phyloP scores from a whole-genome alignment of 2,888 invertebrate genomes.

The Apotomis betuletana region DNA sequence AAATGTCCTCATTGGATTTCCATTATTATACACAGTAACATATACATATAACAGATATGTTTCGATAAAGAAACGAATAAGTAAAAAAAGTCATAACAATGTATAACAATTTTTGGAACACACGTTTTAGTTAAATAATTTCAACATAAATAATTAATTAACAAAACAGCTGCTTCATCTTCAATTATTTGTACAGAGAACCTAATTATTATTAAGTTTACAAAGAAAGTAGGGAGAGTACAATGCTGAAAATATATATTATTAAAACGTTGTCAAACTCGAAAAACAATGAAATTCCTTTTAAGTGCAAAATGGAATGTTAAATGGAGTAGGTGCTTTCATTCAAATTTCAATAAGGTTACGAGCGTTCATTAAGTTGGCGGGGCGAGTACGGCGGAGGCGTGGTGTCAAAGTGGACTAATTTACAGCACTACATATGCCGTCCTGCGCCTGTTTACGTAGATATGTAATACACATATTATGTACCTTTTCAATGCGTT shows the following conservation, averaged over 20 bases:
- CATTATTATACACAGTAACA: no score
- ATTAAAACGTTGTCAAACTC: conserved; percentile 46
- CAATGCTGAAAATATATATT: conserved; percentile 42
- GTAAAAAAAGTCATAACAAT: no score
- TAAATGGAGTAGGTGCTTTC: conserved; percentile 44
- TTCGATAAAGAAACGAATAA: no score
- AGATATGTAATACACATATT: conserved; percentile 31
- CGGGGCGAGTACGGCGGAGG: background rate
- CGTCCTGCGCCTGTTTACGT: conserved; percentile 9
- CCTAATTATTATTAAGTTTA: conserved; percentile 31
- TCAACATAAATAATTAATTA: conserved; percentile 12
- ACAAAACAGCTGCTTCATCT: conserved; percentile 8
- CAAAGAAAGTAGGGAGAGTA: conserved; percentile 35
- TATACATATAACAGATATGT: no score
- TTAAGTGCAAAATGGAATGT: conserved; percentile 42
- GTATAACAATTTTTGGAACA: background rate
- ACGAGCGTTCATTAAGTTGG: conserved; percentile 39
- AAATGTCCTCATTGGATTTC: no score
- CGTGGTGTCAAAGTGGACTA: background rate
- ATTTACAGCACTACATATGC: conserved; percentile 3
- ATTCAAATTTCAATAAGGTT: conserved; percentile 43
- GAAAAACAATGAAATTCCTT: conserved; percentile 43
- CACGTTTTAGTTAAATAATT: background rate
- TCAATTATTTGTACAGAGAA: conserved; percentile 16
- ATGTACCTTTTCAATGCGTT: no score